These are phyloP conservation scores for Nezara viridula DNA, from an alignment of 2,888 invertebrate genomes.

Conservation along the genomic window DNA sequence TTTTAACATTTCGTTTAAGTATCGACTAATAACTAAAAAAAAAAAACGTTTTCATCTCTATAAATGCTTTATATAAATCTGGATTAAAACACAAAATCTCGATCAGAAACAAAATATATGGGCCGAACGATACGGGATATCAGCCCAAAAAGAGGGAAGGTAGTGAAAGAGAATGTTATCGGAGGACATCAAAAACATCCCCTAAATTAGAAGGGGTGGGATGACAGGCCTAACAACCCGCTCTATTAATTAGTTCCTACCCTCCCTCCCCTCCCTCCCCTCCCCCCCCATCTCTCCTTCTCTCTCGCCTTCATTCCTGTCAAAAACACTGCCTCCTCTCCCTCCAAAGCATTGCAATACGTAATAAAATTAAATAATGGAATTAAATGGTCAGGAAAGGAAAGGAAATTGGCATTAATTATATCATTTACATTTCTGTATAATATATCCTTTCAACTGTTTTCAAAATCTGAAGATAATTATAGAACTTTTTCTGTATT, in stretches of 20 bases:
- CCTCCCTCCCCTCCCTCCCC: background rate
- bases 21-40: no score
- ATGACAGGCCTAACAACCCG: background rate
- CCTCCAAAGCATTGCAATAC: background rate
- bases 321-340: background rate
- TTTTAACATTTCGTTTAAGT: no score
- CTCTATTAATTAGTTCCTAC: conserved; percentile 19
- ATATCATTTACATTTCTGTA: no score
- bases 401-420: no score
- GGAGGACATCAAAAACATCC: background rate
- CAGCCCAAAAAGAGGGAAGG: background rate
- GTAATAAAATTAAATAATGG: background rate
- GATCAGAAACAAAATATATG: background rate
- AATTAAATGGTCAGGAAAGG: background rate
- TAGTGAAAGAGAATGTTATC: background rate
- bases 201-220: conserved; percentile 13
- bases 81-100: no score
- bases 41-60: no score
- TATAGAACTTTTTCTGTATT: no score
- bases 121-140: background rate
- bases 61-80: no score
- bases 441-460: no score
- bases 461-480: no score
- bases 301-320: background rate
- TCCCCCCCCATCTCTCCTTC: background rate